These are phyloP conservation scores for Sebastes iracundus DNA, from an alignment of 2,797 vertebrate genomes.

Conservation along the genomic window DNA sequence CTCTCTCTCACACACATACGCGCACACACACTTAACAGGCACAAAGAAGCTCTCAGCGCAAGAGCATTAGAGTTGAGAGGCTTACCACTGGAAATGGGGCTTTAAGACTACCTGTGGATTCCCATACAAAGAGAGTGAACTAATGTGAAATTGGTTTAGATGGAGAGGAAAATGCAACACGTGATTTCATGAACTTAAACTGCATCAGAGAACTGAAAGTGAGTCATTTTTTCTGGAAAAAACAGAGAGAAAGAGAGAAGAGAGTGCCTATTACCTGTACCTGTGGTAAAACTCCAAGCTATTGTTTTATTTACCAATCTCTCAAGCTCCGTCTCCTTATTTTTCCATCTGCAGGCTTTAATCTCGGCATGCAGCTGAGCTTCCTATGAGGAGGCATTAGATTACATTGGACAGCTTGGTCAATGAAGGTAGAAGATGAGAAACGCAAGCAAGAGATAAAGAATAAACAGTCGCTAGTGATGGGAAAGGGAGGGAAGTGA, in stretches of 20 bases:
- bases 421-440: conserved; percentile 44
- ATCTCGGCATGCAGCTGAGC: conserved; percentile 43
- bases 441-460: conserved; percentile 25
- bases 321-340: neutral
- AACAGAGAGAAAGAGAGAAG: neutral
- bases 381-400: conserved; percentile 23
- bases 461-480: neutral
- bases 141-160: conserved; percentile 54
- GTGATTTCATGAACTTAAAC: conserved; percentile 17
- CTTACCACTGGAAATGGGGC: conserved; percentile 66
- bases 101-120: conserved; percentile 73
- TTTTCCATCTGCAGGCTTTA: conserved; percentile 40
- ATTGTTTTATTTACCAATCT: conserved; percentile 53
- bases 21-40: conserved; percentile 32
- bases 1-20: neutral
- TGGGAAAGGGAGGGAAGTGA: neutral
- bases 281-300: conserved; percentile 1
- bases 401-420: conserved; percentile 49
- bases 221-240: neutral
- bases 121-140: conserved; percentile 50
- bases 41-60: conserved; percentile 57
- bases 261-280: conserved; percentile 16
- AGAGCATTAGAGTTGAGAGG: conserved; percentile 70
- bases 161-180: conserved; percentile 37
- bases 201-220: conserved; percentile 15